Evolutionary conservation across 35 echinoderm and acorn worm species (phyloP).

Genomic region (Acanthaster planci): DNA sequence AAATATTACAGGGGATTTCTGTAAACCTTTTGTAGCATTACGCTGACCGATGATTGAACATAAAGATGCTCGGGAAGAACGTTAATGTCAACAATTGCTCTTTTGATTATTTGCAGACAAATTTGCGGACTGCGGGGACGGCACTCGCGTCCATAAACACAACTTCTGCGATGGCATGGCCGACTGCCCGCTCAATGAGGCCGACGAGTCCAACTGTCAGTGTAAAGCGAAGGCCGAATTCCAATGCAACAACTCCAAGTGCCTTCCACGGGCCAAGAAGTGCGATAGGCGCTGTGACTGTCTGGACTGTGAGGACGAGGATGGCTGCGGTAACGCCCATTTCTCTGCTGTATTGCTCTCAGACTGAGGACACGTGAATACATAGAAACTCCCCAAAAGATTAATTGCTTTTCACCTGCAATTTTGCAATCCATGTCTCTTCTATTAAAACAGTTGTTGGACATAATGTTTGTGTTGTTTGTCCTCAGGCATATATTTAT

Average conservation of each 20-base stretch:
- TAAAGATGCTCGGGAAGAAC: too few species aligned
- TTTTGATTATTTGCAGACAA: conserved; percentile 1
- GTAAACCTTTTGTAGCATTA: too few species aligned
- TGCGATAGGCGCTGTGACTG: conserved; percentile 68
- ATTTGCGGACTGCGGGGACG: conserved; percentile 29
- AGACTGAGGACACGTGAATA: neutral
- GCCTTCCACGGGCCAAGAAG: conserved; percentile 7
- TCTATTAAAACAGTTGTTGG: too few species aligned
- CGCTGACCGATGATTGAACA: too few species aligned
- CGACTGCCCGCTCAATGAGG: conserved; percentile 41
- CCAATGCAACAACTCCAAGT: conserved; percentile 34
- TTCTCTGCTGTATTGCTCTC: too few species aligned
- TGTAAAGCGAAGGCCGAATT: conserved; percentile 35
- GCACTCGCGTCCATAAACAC: conserved; percentile 1
- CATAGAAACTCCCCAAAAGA: neutral
- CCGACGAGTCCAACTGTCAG: conserved; percentile 49
- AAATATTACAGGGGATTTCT: too few species aligned
- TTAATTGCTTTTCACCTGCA: neutral
- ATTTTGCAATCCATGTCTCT: too few species aligned
- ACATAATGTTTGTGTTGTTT: too few species aligned
- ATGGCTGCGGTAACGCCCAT: conserved; percentile 53
- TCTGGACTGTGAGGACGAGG: conserved; percentile 50
- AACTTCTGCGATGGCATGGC: conserved; percentile 46
- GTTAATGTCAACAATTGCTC: too few species aligned
- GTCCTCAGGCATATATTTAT: too few species aligned